Percentiles rank a stretch among this genome's conserved stretches.
Evolutionary conservation across 2,113 vertebrate species (phyloP).

Genomic region (Polyodon spathula): DNA sequence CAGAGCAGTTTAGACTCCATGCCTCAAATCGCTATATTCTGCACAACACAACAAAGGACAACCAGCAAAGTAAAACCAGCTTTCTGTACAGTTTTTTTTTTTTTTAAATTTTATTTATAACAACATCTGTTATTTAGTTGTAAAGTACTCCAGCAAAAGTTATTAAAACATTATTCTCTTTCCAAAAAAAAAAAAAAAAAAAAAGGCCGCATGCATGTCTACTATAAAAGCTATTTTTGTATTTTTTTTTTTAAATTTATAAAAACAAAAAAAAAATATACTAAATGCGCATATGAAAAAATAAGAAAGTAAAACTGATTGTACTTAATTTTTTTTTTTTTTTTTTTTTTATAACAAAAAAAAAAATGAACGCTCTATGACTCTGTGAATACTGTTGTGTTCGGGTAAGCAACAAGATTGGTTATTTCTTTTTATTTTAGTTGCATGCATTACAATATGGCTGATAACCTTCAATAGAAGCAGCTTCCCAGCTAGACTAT

Average conservation of each 20-base stretch:
- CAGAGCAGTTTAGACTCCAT: too few species aligned
- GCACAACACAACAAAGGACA: too few species aligned
- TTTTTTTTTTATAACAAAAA: conserved; percentile 34
- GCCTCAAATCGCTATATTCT: neutral
- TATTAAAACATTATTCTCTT: conserved; percentile 59
- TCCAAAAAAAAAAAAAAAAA: conserved; percentile 66
- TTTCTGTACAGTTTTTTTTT: conserved; percentile 57
- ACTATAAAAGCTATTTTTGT: conserved; percentile 73
- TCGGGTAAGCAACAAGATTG: conserved; percentile 25
- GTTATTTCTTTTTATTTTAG: conserved; percentile 20
- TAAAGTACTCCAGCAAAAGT: conserved; percentile 90
- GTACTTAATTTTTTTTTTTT: conserved; percentile 35
- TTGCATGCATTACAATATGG: conserved; percentile 49
- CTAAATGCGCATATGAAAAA: conserved; percentile 29
- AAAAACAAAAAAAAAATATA: conserved; percentile 27
- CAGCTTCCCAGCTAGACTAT: conserved; percentile 28
- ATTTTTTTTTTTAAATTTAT: conserved; percentile 49
- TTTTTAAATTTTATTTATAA: conserved; percentile 80
- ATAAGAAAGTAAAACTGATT: conserved; percentile 47
- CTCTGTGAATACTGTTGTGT: conserved; percentile 43
- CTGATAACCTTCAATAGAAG: conserved; percentile 39
- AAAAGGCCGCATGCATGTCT: conserved; percentile 55
- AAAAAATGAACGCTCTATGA: conserved; percentile 32
- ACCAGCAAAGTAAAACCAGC: conserved; percentile 26
- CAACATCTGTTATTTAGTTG: conserved; percentile 91